Percentiles rank a stretch among this genome's conserved stretches.
phyloP scores from a whole-genome alignment of 2,797 vertebrate species.

The Xiphorhynchus erythropygius region DNA sequence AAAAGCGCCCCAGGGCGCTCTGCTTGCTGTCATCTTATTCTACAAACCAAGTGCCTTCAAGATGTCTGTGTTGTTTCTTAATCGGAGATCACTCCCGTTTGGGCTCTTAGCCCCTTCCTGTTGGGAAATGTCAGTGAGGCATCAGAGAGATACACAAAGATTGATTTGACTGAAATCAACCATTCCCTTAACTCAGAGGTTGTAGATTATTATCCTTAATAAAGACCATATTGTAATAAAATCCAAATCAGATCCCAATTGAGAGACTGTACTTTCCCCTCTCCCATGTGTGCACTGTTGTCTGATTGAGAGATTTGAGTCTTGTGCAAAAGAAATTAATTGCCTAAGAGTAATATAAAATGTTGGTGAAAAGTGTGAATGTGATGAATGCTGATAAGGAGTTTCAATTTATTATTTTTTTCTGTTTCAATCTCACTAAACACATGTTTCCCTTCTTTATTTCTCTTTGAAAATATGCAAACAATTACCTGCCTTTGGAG shows the following conservation, averaged over 20 bases:
- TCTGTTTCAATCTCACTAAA: not conserved
- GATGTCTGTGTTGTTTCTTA: constrained; percentile 88
- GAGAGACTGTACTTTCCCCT: constrained; percentile 4
- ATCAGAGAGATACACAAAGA: constrained; percentile 76
- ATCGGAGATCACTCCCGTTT: constrained; percentile 83
- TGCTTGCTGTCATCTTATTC: constrained; percentile 75
- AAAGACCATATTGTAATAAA: constrained; percentile 69
- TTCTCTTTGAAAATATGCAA: constrained; percentile 77
- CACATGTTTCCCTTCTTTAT: constrained; percentile 63
- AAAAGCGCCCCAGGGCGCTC: constrained; percentile 75
- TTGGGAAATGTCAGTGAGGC: constrained; percentile 84
- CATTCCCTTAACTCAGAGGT: constrained; percentile 63
- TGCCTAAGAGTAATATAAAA: constrained; percentile 48
- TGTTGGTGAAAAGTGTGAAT: constrained; percentile 50
- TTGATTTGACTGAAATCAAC: constrained; percentile 75
- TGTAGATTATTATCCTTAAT: constrained; percentile 68
- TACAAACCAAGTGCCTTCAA: constrained; percentile 80
- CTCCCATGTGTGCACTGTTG: not conserved
- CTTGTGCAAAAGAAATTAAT: constrained; percentile 63
- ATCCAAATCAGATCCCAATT: constrained; percentile 45
- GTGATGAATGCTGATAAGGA: constrained; percentile 43
- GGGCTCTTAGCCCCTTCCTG: constrained; percentile 84
- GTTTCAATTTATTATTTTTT: not conserved
- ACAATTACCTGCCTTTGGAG: constrained; percentile 78
- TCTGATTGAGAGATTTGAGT: constrained; percentile 41